A percentile compares a stretch with the other conserved stretches of the same genome.
These are phyloP conservation scores for Furcula furcula DNA, from an alignment of 2,888 invertebrate genomes.

Conservation along the genomic window DNA sequence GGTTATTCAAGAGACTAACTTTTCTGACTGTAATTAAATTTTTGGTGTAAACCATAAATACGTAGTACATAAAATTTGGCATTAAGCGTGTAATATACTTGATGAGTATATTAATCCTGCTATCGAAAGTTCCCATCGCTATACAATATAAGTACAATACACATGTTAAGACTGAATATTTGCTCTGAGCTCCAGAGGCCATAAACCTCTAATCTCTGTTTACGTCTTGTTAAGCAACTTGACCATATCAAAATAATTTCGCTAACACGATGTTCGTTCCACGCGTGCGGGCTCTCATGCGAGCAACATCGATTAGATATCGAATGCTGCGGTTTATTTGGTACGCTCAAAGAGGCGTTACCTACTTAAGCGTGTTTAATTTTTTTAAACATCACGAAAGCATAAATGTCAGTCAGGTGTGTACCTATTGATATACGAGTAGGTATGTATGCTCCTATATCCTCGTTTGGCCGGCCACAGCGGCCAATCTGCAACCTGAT, in stretches of 20 bases:
- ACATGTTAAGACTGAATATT: slow-evolving; percentile 9
- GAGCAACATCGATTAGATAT: slow-evolving; percentile 59
- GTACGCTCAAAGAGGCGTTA: slow-evolving; percentile 40
- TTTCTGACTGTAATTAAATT: no score
- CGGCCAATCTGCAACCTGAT: no score
- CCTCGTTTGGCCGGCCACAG: no score
- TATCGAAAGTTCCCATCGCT: no score
- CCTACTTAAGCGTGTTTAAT: slow-evolving; percentile 38
- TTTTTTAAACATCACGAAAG: slow-evolving; percentile 29
- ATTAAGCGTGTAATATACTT: no score
- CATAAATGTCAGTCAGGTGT: slow-evolving; percentile 22
- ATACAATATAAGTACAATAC: no score
- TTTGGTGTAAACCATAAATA: no score
- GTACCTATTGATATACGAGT: no score
- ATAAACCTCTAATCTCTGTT: slow-evolving; percentile 57
- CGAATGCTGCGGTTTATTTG: slow-evolving; percentile 50
- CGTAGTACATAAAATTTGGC: no score
- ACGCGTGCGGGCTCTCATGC: slow-evolving; percentile 16
- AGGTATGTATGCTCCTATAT: no score
- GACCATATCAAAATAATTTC: slow-evolving; percentile 70
- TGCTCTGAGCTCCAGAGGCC: slow-evolving; percentile 15
- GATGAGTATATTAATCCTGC: no score
- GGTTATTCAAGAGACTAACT: no score
- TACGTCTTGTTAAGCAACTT: slow-evolving; percentile 67
- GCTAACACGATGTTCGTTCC: slow-evolving; percentile 43